Evolutionary conservation across 2,797 vertebrate genomes (phyloP).

Genomic region (Lepus oiostolus): DNA sequence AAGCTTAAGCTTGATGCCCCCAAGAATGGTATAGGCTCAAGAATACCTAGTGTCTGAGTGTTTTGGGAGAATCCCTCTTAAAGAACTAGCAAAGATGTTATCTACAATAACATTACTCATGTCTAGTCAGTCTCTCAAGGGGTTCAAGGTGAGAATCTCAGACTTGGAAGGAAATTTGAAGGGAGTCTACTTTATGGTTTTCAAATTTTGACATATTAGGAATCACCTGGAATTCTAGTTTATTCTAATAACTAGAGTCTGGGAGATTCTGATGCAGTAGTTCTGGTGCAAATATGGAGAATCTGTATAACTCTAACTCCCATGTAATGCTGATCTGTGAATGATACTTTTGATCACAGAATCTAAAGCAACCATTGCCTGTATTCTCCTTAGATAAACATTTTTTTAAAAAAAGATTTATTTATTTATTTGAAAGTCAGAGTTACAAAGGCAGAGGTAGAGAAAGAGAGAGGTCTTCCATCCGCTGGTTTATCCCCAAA

Average conservation of each 20-base stretch:
- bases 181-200: neutral
- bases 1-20: neutral
- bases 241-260: conserved; percentile 1
- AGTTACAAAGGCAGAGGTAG: too few species aligned
- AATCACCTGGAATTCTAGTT: neutral
- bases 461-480: too few species aligned
- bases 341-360: neutral
- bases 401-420: too few species aligned
- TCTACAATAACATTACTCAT: neutral
- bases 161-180: conserved; percentile 43
- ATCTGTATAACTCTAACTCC: neutral
- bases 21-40: neutral
- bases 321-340: neutral
- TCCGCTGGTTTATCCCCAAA: too few species aligned
- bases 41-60: neutral
- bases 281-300: conserved; percentile 11
- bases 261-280: neutral
- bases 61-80: conserved; percentile 19
- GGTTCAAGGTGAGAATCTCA: neutral
- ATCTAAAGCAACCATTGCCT: neutral
- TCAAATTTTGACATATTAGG: neutral
- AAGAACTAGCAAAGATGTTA: neutral
- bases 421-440: too few species aligned
- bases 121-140: neutral
- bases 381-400: neutral